Conservation (phyloP, 2,888 invertebrate genomes). For the Melieria omissa region DNA sequence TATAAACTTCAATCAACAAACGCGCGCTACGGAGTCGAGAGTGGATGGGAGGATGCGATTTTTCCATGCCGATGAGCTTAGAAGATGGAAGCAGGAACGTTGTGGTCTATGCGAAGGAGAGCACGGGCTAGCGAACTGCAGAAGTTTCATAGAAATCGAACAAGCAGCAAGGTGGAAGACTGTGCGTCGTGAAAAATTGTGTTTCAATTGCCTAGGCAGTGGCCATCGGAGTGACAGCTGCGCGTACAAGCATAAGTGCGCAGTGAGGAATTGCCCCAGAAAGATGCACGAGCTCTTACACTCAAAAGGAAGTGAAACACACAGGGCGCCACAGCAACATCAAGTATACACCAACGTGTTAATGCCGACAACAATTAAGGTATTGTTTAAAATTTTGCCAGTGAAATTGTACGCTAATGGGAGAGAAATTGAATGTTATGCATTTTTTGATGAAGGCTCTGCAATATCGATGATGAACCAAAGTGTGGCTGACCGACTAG, state of each 20-base stretch:
- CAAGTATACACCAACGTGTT: not conserved
- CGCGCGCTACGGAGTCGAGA: not conserved
- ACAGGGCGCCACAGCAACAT: not conserved
- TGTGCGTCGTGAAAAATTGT: conserved; percentile 2
- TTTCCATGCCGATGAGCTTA: not conserved
- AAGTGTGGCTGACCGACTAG: conserved; percentile 30
- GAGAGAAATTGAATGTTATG: conserved; percentile 21
- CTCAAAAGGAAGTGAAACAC: not conserved
- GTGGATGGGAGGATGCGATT: not conserved
- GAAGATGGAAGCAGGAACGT: not conserved
- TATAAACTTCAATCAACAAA: conserved; percentile 17
- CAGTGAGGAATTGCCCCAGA: not conserved
- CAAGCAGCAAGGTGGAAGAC: no score
- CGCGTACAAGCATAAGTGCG: conserved; percentile 8
- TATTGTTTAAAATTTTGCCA: conserved; percentile 38
- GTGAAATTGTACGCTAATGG: conserved; percentile 33
- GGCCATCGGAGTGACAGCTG: conserved; percentile 24
- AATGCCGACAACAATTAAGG: not conserved
- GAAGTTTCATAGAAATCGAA: no score
- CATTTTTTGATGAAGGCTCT: conserved; percentile 40
- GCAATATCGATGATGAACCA: conserved; percentile 21
- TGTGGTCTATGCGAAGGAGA: no score
- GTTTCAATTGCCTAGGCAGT: conserved; percentile 27
- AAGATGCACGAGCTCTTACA: conserved; percentile 2
- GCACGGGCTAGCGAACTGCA: no score